These are phyloP conservation scores for Chydorus sphaericus DNA, from an alignment of 2,888 invertebrate species.

Conservation along the genomic window DNA sequence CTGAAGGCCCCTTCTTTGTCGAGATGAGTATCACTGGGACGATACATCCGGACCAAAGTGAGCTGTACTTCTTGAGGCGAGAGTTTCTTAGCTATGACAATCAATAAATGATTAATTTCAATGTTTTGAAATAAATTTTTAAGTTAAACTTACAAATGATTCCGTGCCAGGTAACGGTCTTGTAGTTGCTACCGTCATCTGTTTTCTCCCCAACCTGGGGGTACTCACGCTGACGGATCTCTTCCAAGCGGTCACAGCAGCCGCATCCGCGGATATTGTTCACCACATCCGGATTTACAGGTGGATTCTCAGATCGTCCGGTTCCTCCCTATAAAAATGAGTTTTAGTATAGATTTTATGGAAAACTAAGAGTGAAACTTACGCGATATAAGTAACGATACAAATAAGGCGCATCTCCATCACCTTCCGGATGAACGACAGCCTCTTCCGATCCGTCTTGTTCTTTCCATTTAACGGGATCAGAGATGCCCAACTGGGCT, in stretches of 20 bases:
- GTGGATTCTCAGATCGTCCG: constrained; percentile 31
- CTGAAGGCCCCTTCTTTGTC: constrained; percentile 39
- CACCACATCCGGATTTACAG: constrained; percentile 21
- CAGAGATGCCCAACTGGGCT: constrained; percentile 29
- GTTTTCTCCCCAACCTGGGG: constrained; percentile 15
- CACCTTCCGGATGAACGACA: constrained; percentile 40
- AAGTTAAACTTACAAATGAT: constrained; percentile 1
- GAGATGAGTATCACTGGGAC: constrained; percentile 58
- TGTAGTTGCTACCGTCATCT: constrained; percentile 24
- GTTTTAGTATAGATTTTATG: no score
- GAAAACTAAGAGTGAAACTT: no score
- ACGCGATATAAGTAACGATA: constrained; percentile 25
- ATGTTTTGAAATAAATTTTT: no score
- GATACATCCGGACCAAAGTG: constrained; percentile 50
- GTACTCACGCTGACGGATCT: not conserved
- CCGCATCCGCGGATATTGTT: constrained; percentile 19
- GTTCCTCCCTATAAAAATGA: no score
- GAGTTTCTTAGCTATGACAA: constrained; percentile 21
- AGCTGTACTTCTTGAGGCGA: constrained; percentile 45
- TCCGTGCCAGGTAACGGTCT: constrained; percentile 23
- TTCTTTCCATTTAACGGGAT: constrained; percentile 44
- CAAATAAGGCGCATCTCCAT: constrained; percentile 11
- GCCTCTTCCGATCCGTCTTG: constrained; percentile 42
- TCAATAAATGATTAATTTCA: not conserved
- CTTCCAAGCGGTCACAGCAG: not conserved